Evolutionary conservation across 1,140 invertebrate genomes (phyloP), one percentile per base, ranked within the genome.

Genomic region (Drosophila arawakana): DNA sequence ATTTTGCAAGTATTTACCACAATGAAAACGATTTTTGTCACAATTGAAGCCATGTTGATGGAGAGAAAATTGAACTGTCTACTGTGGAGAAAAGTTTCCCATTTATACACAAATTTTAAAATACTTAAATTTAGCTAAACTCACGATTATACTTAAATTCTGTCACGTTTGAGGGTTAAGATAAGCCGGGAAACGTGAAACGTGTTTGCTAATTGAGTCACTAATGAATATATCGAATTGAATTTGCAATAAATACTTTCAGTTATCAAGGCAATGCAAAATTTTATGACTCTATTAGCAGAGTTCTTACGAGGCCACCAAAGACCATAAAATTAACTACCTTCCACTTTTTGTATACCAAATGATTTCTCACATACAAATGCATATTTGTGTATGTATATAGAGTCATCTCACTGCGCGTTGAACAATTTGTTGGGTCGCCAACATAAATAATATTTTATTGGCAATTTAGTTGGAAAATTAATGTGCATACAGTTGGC

Each of bases 371-470:
- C 47, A 44, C 43, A 69, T 25, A 25, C 25, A 25, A 25, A 30
- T 30, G 3, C 25, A 30, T 3, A 30, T 30, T 5, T 6, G 6
- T 6, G 6, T 30, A 30, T 6, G 4, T 4, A 30, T 78, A 76
- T 81, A 80, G 61, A 74, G 71, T 73, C 69, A 69, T 72, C 52
- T 61, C 11, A 44, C 46, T 57, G 72, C 61, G 54, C 73, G 66
- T 69, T 78, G 54, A 88, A 71, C 74, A 80, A 81, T 81, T 75
- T 74, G 60, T 58, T 30, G 25, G 49, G 52, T 13, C 66, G 58
- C 49, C 52, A 81, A 77, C 89, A 91, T 91, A 91, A 91, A 91
- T 91, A 82, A 91, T 82, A 85, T 89, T 91, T 91, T 91, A 91
- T 91, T 91, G 89, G 80, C 89, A 91, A 91, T 91, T 91, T 82